Conservation (phyloP, 1,140 invertebrate genomes). For the Papilio helenus region DNA sequence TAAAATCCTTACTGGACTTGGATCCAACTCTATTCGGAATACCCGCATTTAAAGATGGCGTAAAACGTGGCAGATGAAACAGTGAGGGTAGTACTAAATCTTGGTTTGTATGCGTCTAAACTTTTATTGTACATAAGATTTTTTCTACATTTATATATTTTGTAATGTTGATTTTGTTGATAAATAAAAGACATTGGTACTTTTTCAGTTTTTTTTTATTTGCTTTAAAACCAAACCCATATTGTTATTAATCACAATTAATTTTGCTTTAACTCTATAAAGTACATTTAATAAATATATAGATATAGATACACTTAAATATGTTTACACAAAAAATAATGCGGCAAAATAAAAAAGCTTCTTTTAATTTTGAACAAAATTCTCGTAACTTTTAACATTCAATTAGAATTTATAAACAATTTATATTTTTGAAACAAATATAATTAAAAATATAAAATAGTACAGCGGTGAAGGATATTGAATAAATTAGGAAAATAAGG, state of each 20-base stretch:
- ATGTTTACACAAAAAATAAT: not conserved
- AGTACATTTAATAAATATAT: slow-evolving; percentile 20
- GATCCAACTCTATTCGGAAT: slow-evolving; percentile 93
- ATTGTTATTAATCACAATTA: slow-evolving; percentile 27
- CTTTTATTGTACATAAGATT: not conserved
- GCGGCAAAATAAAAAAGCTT: not conserved
- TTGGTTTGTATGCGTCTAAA: not conserved
- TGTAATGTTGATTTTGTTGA: not conserved
- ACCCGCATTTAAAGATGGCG: slow-evolving; percentile 87
- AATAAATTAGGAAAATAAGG: slow-evolving; percentile 1
- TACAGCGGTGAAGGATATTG: not conserved
- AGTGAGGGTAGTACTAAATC: not conserved
- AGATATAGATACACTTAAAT: not conserved
- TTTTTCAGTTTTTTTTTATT: slow-evolving; percentile 30
- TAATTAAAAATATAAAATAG: not conserved
- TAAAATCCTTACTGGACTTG: slow-evolving; percentile 90
- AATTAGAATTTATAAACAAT: not conserved
- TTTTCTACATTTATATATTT: not conserved
- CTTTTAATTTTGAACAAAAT: not conserved
- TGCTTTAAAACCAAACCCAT: slow-evolving; percentile 38
- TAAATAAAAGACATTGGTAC: slow-evolving; percentile 30
- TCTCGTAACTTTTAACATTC: not conserved
- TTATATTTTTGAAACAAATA: not conserved
- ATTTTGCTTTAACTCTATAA: slow-evolving; percentile 24
- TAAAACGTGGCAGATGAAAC: not conserved